Base-by-base conservation (phyloP, 2,113 vertebrate genomes). In the Naja naja region DNA sequence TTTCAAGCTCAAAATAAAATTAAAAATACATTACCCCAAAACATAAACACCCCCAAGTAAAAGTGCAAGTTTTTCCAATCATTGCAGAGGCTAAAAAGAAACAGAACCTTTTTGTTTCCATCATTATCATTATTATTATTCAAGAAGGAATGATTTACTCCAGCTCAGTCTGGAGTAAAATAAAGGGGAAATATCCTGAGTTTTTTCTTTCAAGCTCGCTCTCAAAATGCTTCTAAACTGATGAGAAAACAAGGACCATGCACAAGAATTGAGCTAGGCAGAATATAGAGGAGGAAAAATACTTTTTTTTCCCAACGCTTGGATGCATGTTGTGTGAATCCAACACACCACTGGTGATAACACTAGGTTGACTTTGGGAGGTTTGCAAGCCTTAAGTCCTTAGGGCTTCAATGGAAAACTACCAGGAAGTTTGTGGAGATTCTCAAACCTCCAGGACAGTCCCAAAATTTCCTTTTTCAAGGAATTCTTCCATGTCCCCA, bases 21-120 rank as follows among this genome's bases (percentile, higher is more conserved):
- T 45, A 39, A 39, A 92, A 88, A 92, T 89, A 52, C 34, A 39
- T 74, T 89, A 30, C 45, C 45, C 49, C 52, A 39, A 89, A 89
- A 58, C 22, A 18, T 89, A 58, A 89, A 89, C 39, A 89, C 27
- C 58, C 55, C 55, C 56, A 18, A 60, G 56, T 27, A 89, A 89
- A 89, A 89, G 10, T 27, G 22, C 58, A 30, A 89, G 58, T 89
- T 92, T 89, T 92, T 88, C 47, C 47, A 88, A 89, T 74, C 88
- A n/a, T 88, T 81, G 49, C 34, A 43, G 23, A 55, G 45, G 52
- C n/a, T 85, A 43, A 55, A 89, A 89, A 81, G 87, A 81, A 92
- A 45, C 60, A 81, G 30, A 53, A 43, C 30, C 30, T 55, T 8
- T n/a, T 55, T 74, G 27, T 1, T 1, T 9, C 8, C 1, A 2